phyloP scores from a whole-genome alignment of 2,113 vertebrate species.

The Sisor rabdophorus region DNA sequence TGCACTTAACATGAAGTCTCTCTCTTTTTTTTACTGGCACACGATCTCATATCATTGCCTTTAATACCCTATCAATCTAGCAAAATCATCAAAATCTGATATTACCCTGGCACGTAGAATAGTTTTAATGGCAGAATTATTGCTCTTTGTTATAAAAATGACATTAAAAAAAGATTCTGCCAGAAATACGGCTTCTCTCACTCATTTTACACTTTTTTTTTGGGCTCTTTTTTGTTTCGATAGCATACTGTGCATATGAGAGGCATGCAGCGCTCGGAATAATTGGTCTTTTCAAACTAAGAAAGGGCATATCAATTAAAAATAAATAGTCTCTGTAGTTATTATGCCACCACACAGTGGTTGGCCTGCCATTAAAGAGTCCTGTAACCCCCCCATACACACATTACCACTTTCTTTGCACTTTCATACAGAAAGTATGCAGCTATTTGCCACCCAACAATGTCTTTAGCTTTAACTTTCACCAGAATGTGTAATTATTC shows the following conservation, averaged over 20 bases:
- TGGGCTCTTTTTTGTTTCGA: slow-evolving; percentile 67
- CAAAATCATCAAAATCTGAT: slow-evolving; percentile 71
- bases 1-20: slow-evolving; percentile 69
- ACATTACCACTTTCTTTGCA: slow-evolving; percentile 37
- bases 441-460: slow-evolving; percentile 52
- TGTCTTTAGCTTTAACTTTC: slow-evolving; percentile 50
- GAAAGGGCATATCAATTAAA: slow-evolving; percentile 80
- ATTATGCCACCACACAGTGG: slow-evolving; percentile 73
- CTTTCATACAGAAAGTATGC: slow-evolving; percentile 37
- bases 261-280: slow-evolving; percentile 67
- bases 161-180: slow-evolving; percentile 55
- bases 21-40: slow-evolving; percentile 65
- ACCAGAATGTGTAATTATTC: slow-evolving; percentile 55
- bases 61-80: slow-evolving; percentile 73
- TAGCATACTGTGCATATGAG: slow-evolving; percentile 72
- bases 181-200: slow-evolving; percentile 60
- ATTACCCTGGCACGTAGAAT: slow-evolving; percentile 66
- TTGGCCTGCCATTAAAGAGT: slow-evolving; percentile 58
- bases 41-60: slow-evolving; percentile 67
- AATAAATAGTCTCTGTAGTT: slow-evolving; percentile 75
- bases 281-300: slow-evolving; percentile 78
- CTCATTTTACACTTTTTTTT: slow-evolving; percentile 71
- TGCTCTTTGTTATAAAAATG: slow-evolving; percentile 64
- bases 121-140: slow-evolving; percentile 65
- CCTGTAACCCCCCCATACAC: slow-evolving; percentile 44